phyloP scores from a whole-genome alignment of 2,113 vertebrate genomes.

The Elachura formosa region DNA sequence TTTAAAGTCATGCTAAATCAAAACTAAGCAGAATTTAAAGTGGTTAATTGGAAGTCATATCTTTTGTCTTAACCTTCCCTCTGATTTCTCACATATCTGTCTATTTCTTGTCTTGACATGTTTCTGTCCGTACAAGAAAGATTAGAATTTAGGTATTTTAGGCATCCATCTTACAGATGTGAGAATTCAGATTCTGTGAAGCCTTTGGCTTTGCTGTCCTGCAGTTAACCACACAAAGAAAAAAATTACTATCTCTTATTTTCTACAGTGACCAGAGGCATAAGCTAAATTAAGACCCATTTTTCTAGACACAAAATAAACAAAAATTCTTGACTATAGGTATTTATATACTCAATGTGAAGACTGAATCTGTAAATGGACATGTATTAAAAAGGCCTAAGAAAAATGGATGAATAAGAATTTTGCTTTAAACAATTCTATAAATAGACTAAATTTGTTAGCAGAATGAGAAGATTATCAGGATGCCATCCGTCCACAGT shows the following conservation, averaged over 20 bases:
- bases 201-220: neutral
- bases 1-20: neutral
- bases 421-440: neutral
- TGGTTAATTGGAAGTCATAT: neutral
- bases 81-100: neutral
- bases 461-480: neutral
- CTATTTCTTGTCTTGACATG: neutral
- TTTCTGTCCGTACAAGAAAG: neutral
- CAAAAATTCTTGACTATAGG: neutral
- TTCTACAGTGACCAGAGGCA: neutral
- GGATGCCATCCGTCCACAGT: neutral
- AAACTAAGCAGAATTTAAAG: constrained; percentile 29
- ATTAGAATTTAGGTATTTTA: neutral
- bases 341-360: neutral
- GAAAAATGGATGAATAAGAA: neutral
- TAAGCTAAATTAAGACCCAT: neutral
- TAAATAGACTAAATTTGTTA: neutral
- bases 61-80: neutral
- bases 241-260: neutral
- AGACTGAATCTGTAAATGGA: neutral
- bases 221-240: neutral
- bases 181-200: neutral
- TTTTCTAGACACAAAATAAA: neutral
- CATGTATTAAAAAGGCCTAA: rapidly evolving
- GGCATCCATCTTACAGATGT: neutral